Conservation (phyloP, 2,797 vertebrate species). For the Tinamus major region DNA sequence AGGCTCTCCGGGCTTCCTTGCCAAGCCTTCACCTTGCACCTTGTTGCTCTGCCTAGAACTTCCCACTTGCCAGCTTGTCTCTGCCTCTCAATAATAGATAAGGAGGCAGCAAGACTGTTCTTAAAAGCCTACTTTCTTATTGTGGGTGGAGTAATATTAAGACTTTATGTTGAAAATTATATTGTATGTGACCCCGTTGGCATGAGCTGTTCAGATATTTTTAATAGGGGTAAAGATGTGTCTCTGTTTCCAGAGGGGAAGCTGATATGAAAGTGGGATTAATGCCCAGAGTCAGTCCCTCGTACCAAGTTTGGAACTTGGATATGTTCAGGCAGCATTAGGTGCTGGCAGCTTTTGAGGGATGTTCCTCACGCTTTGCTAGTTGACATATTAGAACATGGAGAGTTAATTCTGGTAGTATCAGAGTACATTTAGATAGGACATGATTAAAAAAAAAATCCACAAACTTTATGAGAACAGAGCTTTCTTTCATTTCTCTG, state of each 20-base stretch:
- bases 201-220: background rate
- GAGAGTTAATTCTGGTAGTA: too few species aligned
- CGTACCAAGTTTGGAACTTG: background rate
- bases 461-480: background rate
- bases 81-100: background rate
- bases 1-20: background rate
- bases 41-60: rapidly evolving
- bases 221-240: background rate
- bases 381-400: background rate
- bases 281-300: background rate
- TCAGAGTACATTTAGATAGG: background rate
- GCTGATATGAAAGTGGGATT: background rate
- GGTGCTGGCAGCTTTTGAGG: background rate
- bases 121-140: background rate
- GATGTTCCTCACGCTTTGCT: background rate
- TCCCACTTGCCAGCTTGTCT: background rate
- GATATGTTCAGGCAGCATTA: background rate
- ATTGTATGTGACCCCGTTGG: background rate
- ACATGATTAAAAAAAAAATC: background rate
- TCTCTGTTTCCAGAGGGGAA: background rate
- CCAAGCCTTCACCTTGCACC: background rate
- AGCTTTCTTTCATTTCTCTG: background rate
- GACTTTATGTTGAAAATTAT: background rate
- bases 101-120: background rate
- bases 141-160: background rate